A percentile compares a stretch with the other conserved stretches of the same genome.
Evolutionary conservation across 2,113 vertebrate genomes (phyloP).

Genomic region (Balaeniceps rex): DNA sequence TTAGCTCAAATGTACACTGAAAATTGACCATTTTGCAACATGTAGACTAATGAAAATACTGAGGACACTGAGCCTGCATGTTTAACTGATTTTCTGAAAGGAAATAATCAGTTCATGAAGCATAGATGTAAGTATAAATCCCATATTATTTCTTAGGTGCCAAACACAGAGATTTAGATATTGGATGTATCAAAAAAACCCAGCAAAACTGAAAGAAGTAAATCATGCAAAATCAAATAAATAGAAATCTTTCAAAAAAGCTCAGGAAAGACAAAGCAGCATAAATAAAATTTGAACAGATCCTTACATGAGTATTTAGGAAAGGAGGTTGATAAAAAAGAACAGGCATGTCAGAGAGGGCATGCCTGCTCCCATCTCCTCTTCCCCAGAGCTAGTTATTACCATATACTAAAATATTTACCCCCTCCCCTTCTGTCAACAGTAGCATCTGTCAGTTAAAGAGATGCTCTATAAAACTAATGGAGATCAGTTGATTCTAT

Average conservation of each 20-base stretch:
- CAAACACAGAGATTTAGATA: background rate
- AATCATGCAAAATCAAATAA: background rate
- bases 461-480: background rate
- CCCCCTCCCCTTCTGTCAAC: conserved; percentile 41
- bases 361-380: conserved; percentile 54
- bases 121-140: background rate
- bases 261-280: background rate
- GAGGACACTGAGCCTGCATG: background rate
- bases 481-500: background rate
- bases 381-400: conserved; percentile 58
- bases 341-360: conserved; percentile 28
- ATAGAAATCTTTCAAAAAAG: background rate
- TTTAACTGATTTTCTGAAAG: background rate
- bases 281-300: background rate
- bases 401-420: conserved; percentile 23
- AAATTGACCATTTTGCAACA: background rate
- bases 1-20: background rate
- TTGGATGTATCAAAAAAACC: background rate
- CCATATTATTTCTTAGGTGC: background rate
- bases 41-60: background rate
- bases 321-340: background rate
- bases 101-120: background rate
- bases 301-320: background rate
- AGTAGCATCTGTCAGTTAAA: conserved; percentile 14
- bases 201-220: background rate